Base-by-base conservation (phyloP, 2,888 invertebrate genomes). In the Globia sparganii region DNA sequence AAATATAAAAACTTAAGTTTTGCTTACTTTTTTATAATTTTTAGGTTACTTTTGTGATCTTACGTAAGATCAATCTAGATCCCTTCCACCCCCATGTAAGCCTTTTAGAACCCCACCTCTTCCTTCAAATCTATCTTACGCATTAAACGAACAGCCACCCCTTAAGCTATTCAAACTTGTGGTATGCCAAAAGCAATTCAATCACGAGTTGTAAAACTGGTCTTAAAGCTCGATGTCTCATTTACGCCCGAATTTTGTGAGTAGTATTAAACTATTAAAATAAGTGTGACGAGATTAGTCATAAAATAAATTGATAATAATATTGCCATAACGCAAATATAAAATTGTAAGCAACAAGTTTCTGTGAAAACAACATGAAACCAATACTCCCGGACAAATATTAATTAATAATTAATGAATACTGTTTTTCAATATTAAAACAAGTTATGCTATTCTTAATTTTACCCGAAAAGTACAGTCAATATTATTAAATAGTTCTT, bases 341-440 rank as follows among this genome's bases (percentile, higher is more conserved):
- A 53, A 37, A 31, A 43, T 49, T 69, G 28, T 37, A 69, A 75
- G 31, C 53, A 61, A 49, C 0, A 28, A 31, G 5, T 66, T 59
- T 56, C 34, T 5, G 0, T 4, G 18, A 64, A 31, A 62, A 31
- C 15, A 46, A 70, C 49, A 31, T 75, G 28, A 61, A 61, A 49
- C 77, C 82, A 85, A 85, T 83, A 85, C 85, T 81, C 73, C 77
- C 15, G 37, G 64, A 64, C 68, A 61, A 61, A 37, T 75, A 49
- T 53, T 67, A 71, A 75, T 53, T 61, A 69, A 59, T 72, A 72
- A 69, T 61, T 61, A 80, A 74, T 74, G 74, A 81, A 73, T 59
- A 83, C 67, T 68, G 81, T 73, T 77, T 81, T 76, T 80, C 58
- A 43, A 40, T 31, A 59, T 62, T 77, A 59, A 25, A 66, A 81